phyloP scores from a whole-genome alignment of 2,113 vertebrate species.

The Gorsachius goisagi region DNA sequence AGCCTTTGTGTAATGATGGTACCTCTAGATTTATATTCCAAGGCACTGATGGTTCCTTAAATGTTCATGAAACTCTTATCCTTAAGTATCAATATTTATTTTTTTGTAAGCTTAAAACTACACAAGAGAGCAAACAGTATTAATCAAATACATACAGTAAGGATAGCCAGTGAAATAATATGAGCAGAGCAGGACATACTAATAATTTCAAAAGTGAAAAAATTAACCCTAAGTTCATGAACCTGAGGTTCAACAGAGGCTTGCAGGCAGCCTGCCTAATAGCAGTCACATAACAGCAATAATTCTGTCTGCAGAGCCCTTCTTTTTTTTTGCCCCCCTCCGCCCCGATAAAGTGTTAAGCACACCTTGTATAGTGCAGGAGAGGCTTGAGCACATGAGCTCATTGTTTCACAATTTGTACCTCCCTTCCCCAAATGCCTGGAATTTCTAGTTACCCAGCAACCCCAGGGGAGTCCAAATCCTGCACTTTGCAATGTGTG shows the following conservation, averaged over 20 bases:
- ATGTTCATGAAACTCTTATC: background rate
- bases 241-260: background rate
- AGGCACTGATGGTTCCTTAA: background rate
- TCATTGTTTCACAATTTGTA: background rate
- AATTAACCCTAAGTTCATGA: background rate
- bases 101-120: background rate
- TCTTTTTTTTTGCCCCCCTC: background rate
- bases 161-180: background rate
- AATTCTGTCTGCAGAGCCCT: background rate
- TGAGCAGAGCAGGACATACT: background rate
- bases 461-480: background rate
- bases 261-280: background rate
- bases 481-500: background rate
- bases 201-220: background rate
- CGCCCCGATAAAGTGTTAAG: background rate
- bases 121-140: background rate
- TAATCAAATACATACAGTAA: background rate
- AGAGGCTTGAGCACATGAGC: background rate
- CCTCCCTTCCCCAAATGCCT: background rate
- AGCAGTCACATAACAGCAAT: background rate
- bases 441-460: conserved; percentile 32
- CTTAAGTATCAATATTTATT: background rate
- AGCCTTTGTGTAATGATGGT: background rate
- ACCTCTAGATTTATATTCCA: background rate
- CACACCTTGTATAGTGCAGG: background rate